Evolutionary conservation across 2,113 vertebrate species (phyloP).

Genomic region (Lagopus muta): DNA sequence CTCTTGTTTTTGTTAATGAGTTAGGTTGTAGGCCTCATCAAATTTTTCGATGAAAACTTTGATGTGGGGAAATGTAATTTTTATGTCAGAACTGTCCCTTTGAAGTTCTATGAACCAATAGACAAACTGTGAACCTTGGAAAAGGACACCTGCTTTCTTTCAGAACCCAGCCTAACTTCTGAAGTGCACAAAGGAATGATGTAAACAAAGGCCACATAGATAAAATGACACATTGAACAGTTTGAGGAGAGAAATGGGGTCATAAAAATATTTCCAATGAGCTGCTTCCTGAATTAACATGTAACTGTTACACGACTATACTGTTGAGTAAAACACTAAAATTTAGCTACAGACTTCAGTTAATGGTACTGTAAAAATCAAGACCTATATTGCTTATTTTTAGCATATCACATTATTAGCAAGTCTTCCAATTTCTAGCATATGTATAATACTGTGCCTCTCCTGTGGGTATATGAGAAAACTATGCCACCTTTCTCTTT

Average conservation of each 20-base stretch:
- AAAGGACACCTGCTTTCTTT: slow-evolving; percentile 9
- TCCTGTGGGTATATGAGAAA: background rate
- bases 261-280: slow-evolving; percentile 7
- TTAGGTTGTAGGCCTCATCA: background rate
- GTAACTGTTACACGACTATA: background rate
- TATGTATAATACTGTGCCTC: background rate
- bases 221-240: background rate
- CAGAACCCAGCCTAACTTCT: slow-evolving; percentile 13
- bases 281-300: background rate
- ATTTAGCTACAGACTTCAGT: background rate
- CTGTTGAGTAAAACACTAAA: background rate
- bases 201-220: background rate
- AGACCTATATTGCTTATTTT: background rate
- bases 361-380: slow-evolving; percentile 3
- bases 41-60: slow-evolving; percentile 7
- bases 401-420: background rate
- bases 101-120: background rate
- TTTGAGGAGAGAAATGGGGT: background rate
- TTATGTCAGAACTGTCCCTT: slow-evolving; percentile 8
- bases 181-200: background rate
- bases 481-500: background rate
- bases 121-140: background rate
- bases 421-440: background rate
- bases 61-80: background rate
- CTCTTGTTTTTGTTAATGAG: background rate